Percentiles rank a stretch among this genome's conserved stretches.
These are phyloP conservation scores for Diarsia rubi DNA, from an alignment of 2,888 invertebrate genomes.

Conservation along the genomic window DNA sequence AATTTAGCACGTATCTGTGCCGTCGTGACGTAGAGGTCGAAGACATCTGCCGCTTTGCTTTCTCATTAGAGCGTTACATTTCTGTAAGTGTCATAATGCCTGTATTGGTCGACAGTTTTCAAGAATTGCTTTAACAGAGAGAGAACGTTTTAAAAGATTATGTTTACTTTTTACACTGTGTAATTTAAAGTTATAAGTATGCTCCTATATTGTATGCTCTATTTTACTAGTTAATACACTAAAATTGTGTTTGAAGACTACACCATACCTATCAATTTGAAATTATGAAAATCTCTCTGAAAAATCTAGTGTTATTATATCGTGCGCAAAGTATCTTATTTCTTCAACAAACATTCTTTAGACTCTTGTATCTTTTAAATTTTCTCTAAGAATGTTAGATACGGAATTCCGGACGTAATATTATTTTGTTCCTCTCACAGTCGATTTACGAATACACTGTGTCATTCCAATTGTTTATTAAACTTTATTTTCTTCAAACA, in stretches of 20 bases:
- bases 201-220: slow-evolving; percentile 42
- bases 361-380: background rate
- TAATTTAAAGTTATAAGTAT: slow-evolving; percentile 41
- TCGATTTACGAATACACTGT: background rate
- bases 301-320: background rate
- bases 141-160: slow-evolving; percentile 41
- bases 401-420: background rate
- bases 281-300: background rate
- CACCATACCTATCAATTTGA: too few relatives aligned
- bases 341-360: background rate
- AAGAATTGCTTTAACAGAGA: slow-evolving; percentile 46
- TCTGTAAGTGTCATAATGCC: slow-evolving; percentile 72
- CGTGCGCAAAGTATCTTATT: background rate
- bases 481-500: background rate
- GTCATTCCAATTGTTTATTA: background rate
- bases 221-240: slow-evolving; percentile 2
- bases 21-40: slow-evolving; percentile 83
- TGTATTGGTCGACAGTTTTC: slow-evolving; percentile 56
- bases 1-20: slow-evolving; percentile 87
- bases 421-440: slow-evolving; percentile 22
- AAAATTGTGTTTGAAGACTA: background rate
- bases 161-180: slow-evolving; percentile 51
- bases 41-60: slow-evolving; percentile 84
- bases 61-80: slow-evolving; percentile 88
- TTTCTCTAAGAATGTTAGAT: background rate